Conservation (phyloP, 2,888 invertebrate species). For the Perizoma flavofasciatum region DNA sequence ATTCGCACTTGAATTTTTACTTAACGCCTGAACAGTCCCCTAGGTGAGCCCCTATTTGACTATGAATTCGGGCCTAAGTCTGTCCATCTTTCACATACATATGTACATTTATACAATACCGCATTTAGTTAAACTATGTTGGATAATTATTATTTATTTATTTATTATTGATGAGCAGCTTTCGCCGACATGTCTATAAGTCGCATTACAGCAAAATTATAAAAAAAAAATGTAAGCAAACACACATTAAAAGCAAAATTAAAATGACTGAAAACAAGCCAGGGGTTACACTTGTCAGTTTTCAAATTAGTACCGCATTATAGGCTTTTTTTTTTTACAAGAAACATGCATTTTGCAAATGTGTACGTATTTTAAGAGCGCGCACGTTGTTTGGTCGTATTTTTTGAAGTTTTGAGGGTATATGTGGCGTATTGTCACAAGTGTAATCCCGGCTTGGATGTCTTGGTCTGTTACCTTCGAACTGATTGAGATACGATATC, state of each 20-base stretch:
- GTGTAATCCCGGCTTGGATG: conserved; percentile 50
- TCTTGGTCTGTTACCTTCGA: conserved; percentile 86
- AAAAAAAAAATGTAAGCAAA: conserved; percentile 38
- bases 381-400: conserved; percentile 18
- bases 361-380: conserved; percentile 26
- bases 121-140: no score
- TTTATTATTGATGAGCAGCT: no score
- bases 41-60: no score
- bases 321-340: conserved; percentile 23
- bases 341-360: conserved; percentile 28
- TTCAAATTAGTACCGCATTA: conserved; percentile 37
- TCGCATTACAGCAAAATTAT: conserved; percentile 27
- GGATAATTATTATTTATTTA: no score
- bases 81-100: no score
- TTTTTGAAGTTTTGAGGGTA: conserved; percentile 3
- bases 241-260: conserved; percentile 44
- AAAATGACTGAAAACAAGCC: conserved; percentile 37
- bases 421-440: conserved; percentile 31
- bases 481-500: conserved; percentile 97
- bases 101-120: no score
- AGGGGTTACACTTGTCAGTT: conserved; percentile 48
- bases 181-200: no score
- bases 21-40: no score
- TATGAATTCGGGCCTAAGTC: no score
- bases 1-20: no score